phyloP scores from a whole-genome alignment of 1,140 invertebrate genomes.

The Maconellicoccus hirsutus region DNA sequence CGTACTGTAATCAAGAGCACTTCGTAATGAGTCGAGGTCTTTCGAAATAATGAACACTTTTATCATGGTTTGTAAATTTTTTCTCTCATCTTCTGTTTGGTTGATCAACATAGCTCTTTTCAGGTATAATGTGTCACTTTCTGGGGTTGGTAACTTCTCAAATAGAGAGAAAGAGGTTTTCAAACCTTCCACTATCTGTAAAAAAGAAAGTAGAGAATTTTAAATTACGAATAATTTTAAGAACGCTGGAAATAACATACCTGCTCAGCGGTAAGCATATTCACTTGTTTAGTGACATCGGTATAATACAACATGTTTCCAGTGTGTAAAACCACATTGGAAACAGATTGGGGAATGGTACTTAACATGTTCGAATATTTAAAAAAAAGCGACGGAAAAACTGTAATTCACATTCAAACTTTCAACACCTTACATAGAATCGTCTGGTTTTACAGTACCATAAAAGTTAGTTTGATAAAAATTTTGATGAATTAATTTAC shows the following conservation, averaged over 20 bases:
- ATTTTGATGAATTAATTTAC: too few relatives aligned
- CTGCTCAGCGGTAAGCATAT: conserved; percentile 69
- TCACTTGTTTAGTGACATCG: conserved; percentile 68
- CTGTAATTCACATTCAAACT: too few relatives aligned
- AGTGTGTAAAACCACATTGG: conserved; percentile 51
- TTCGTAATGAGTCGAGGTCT: conserved; percentile 36
- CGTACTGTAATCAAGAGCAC: conserved; percentile 41
- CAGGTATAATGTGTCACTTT: conserved; percentile 28
- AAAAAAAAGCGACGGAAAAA: too few relatives aligned
- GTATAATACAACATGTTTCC: conserved; percentile 75
- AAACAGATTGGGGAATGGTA: conserved; percentile 25
- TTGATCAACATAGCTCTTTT: conserved; percentile 19
- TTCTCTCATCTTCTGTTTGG: conserved; percentile 36
- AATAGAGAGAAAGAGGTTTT: conserved; percentile 15
- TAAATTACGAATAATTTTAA: conserved; percentile 2
- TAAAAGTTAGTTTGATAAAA: too few relatives aligned
- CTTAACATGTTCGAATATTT: conserved; percentile 24
- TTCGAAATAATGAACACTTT: conserved; percentile 44
- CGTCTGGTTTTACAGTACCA: too few relatives aligned
- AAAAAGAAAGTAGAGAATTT: background rate
- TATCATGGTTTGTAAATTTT: conserved; percentile 45
- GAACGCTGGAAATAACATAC: conserved; percentile 37
- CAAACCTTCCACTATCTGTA: conserved; percentile 26
- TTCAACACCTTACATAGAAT: too few relatives aligned
- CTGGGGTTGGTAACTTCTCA: conserved; percentile 38